Evolutionary conservation across 1,140 invertebrate species (phyloP).

Genomic region (Camponotus vicinus): DNA sequence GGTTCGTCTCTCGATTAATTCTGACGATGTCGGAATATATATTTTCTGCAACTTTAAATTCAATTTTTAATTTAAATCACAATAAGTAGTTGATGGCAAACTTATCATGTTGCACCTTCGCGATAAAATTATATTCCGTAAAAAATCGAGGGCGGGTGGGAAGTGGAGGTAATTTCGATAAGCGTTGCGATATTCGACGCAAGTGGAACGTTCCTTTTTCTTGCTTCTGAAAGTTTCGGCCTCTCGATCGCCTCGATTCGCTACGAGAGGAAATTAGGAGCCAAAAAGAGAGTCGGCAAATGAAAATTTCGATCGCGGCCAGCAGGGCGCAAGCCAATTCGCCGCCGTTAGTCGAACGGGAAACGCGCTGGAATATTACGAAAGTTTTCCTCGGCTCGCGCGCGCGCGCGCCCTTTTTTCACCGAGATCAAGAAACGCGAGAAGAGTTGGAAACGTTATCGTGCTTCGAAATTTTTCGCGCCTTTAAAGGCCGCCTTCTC

Average conservation of each 20-base stretch:
- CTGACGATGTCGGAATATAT: not conserved
- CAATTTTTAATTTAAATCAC: not conserved
- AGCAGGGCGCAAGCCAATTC: not conserved
- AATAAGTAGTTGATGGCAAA: no score
- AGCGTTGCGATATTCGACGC: not conserved
- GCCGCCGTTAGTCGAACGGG: constrained; percentile 34
- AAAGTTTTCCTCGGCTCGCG: constrained; percentile 63
- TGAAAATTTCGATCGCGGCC: constrained; percentile 65
- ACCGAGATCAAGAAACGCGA: constrained; percentile 34
- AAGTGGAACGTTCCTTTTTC: not conserved
- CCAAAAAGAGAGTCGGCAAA: constrained; percentile 23
- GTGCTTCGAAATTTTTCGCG: constrained; percentile 65
- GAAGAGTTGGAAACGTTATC: constrained; percentile 31
- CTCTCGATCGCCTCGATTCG: constrained; percentile 31
- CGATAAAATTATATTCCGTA: not conserved
- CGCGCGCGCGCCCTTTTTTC: not conserved
- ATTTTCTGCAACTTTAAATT: not conserved
- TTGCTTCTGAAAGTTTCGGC: constrained; percentile 4
- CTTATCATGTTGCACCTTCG: no score
- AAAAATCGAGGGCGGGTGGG: not conserved
- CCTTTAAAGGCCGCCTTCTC: constrained; percentile 34
- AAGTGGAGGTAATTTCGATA: constrained; percentile 2
- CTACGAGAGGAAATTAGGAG: constrained; percentile 47
- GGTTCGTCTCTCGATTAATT: constrained; percentile 15
- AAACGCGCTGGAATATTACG: constrained; percentile 63